Evolutionary conservation across 2,888 invertebrate species (phyloP).

Genomic region (Phalera bucephala): DNA sequence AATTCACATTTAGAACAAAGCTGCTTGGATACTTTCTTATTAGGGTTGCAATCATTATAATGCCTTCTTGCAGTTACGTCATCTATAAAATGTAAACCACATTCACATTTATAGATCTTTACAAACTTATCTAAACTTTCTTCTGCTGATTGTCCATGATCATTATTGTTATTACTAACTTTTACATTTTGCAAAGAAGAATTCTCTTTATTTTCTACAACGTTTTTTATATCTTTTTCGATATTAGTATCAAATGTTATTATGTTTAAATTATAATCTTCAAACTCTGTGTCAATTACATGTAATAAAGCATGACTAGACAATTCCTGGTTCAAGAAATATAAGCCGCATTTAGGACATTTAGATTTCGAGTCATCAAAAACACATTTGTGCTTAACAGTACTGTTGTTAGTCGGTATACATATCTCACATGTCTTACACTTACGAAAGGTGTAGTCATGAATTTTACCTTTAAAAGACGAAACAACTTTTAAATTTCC

Average conservation of each 20-base stretch:
- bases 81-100: slow-evolving; percentile 58
- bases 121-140: slow-evolving; percentile 17
- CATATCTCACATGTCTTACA: slow-evolving; percentile 55
- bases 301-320: slow-evolving; percentile 49
- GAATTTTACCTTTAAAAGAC: slow-evolving; percentile 46
- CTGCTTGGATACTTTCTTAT: slow-evolving; percentile 43
- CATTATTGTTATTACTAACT: slow-evolving; percentile 6
- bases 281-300: slow-evolving; percentile 45
- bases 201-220: background rate
- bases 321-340: slow-evolving; percentile 43
- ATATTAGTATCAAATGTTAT: slow-evolving; percentile 29
- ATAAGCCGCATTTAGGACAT: slow-evolving; percentile 52
- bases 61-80: slow-evolving; percentile 42
- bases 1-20: slow-evolving; percentile 61
- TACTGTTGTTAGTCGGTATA: slow-evolving; percentile 29
- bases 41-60: slow-evolving; percentile 37
- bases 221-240: background rate
- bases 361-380: slow-evolving; percentile 34
- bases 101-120: slow-evolving; percentile 55
- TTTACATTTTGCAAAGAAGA: slow-evolving; percentile 6
- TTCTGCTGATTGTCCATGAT: background rate
- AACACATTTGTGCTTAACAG: slow-evolving; percentile 45
- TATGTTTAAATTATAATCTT: slow-evolving; percentile 46
- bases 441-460: slow-evolving; percentile 56
- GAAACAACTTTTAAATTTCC: slow-evolving; percentile 13